Evolutionary conservation across 2,888 invertebrate species (phyloP).

Genomic region (Amphipyra berbera): DNA sequence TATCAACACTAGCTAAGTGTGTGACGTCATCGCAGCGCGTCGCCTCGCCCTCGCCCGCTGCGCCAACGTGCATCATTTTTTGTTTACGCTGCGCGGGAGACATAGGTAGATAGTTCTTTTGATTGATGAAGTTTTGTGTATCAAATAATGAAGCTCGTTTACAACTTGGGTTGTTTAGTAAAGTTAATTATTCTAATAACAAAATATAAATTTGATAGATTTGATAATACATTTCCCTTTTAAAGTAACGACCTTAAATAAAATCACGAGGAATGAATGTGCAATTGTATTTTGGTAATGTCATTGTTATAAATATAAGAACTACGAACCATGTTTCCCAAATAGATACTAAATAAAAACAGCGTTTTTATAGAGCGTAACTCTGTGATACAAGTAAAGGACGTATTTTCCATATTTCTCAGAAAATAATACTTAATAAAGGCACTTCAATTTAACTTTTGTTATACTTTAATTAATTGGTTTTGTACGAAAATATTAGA

Average conservation of each 20-base stretch:
- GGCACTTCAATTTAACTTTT: conserved; percentile 41
- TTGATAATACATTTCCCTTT: neutral
- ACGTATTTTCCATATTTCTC: conserved; percentile 6
- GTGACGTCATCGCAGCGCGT: conserved; percentile 49
- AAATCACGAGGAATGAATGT: neutral
- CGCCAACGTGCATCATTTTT: conserved; percentile 10
- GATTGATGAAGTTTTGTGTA: neutral
- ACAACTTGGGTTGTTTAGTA: conserved; percentile 3
- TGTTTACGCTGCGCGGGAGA: conserved; percentile 30
- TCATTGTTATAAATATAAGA: too few species aligned
- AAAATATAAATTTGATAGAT: neutral
- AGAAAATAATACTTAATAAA: conserved; percentile 18
- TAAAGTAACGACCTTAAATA: neutral
- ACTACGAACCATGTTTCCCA: too few species aligned
- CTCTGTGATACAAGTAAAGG: neutral
- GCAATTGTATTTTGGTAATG: neutral
- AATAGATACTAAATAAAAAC: neutral
- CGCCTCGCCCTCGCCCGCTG: conserved; percentile 1
- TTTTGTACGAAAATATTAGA: conserved; percentile 38
- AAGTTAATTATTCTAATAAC: neutral
- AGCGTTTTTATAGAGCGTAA: neutral
- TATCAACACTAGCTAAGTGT: conserved; percentile 19
- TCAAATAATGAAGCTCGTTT: neutral
- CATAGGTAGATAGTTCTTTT: too few species aligned
- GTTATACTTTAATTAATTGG: conserved; percentile 41